phyloP scores from a whole-genome alignment of 2,888 invertebrate species.

The Boloria selene region DNA sequence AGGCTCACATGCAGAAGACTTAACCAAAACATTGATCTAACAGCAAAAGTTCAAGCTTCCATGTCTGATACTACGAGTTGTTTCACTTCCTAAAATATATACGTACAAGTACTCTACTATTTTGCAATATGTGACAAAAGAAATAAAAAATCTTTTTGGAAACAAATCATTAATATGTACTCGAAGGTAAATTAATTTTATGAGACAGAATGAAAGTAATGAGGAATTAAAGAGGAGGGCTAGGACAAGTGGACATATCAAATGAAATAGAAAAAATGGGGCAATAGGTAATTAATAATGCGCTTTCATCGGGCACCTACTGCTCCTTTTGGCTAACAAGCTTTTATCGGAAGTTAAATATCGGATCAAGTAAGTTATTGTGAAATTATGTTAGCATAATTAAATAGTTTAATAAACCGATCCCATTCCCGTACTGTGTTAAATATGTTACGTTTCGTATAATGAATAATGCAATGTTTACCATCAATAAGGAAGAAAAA shows the following conservation, averaged over 20 bases:
- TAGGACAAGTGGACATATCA: not conserved
- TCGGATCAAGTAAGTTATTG: conserved; percentile 4
- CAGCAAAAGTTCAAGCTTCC: not conserved
- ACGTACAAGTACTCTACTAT: too few species aligned
- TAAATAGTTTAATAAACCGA: too few species aligned
- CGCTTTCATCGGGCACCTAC: not conserved
- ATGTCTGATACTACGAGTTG: not conserved
- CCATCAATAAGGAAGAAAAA: too few species aligned
- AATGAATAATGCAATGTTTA: too few species aligned
- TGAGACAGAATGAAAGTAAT: not conserved
- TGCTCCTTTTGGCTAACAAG: not conserved
- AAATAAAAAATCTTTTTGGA: too few species aligned
- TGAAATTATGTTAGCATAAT: conserved; percentile 5
- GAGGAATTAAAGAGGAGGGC: not conserved
- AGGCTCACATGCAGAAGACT: conserved; percentile 13
- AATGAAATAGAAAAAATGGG: conserved; percentile 14
- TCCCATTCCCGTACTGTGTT: too few species aligned
- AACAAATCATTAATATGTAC: too few species aligned
- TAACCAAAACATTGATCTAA: conserved; percentile 1
- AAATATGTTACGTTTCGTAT: too few species aligned
- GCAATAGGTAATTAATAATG: conserved; percentile 14
- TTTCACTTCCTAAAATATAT: not conserved
- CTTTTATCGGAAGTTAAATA: too few species aligned
- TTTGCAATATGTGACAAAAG: too few species aligned
- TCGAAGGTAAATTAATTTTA: too few species aligned